Percentiles rank a stretch among this genome's conserved stretches.
These are phyloP conservation scores for Corapipo altera DNA, from an alignment of 2,113 vertebrate genomes.

Conservation along the genomic window DNA sequence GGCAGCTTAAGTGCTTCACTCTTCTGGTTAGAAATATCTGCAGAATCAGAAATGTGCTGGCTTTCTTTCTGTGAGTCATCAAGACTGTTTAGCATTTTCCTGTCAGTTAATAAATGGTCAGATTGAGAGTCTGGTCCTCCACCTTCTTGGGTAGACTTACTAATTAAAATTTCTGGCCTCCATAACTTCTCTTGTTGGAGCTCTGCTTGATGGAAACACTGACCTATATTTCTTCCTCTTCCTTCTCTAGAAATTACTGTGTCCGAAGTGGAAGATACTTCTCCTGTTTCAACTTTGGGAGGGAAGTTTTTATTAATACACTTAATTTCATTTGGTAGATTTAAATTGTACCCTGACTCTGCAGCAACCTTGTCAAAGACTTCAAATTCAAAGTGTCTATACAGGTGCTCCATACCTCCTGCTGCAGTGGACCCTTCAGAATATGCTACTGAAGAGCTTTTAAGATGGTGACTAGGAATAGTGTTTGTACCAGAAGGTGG, in stretches of 20 bases:
- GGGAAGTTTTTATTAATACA: not conserved
- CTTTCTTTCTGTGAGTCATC: not conserved
- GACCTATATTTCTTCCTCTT: conserved; percentile 10
- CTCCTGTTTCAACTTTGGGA: not conserved
- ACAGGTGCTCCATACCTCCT: not conserved
- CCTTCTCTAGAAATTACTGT: not conserved
- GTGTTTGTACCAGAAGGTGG: conserved; percentile 17
- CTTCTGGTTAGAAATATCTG: conserved; percentile 36
- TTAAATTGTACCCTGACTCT: conserved; percentile 29
- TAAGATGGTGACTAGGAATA: not conserved
- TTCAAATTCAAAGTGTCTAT: not conserved
- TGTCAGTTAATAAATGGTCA: conserved; percentile 7
- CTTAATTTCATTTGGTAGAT: conserved; percentile 5
- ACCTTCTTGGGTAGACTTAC: conserved; percentile 54
- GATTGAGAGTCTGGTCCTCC: conserved; percentile 10
- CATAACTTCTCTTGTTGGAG: not conserved
- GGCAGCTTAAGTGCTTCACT: conserved; percentile 23
- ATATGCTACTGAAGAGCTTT: not conserved
- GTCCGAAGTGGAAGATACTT: conserved; percentile 14
- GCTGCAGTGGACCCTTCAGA: not conserved
- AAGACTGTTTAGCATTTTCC: not conserved
- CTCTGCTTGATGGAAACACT: conserved; percentile 33
- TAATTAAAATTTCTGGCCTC: conserved; percentile 59
- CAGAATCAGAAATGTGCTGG: not conserved
- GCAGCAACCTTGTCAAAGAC: not conserved